phyloP scores from a whole-genome alignment of 1,140 invertebrate species.

The Trachelipus rathkii region DNA sequence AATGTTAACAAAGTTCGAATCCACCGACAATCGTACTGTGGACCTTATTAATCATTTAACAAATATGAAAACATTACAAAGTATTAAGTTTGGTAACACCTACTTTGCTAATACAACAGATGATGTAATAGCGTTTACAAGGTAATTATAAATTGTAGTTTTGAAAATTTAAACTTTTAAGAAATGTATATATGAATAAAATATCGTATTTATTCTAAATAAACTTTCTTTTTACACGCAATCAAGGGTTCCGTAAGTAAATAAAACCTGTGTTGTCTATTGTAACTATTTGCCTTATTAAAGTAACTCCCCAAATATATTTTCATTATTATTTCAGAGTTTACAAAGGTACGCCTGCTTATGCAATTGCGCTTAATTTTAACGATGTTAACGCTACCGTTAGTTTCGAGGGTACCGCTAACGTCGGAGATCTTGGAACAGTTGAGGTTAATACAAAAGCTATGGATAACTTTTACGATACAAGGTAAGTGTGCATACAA shows the following conservation, averaged over 20 bases:
- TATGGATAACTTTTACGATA: not conserved
- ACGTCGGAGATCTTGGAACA: not conserved
- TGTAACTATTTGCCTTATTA: too few relatives aligned
- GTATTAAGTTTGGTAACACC: not conserved
- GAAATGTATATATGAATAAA: too few relatives aligned
- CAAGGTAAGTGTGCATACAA: not conserved
- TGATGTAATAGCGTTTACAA: not conserved
- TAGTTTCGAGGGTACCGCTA: not conserved
- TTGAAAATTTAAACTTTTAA: not conserved
- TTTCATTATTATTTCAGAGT: not conserved
- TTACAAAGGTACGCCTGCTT: not conserved
- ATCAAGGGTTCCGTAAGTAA: too few relatives aligned
- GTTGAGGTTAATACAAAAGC: not conserved
- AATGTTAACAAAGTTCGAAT: not conserved
- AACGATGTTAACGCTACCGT: not conserved
- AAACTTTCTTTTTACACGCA: too few relatives aligned
- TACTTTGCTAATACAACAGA: not conserved
- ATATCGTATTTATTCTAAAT: too few relatives aligned
- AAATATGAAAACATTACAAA: not conserved
- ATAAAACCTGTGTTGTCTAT: too few relatives aligned
- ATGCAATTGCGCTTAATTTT: not conserved
- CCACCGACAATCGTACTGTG: not conserved
- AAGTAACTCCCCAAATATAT: not conserved
- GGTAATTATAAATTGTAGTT: not conserved
- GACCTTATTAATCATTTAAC: not conserved